Base-by-base conservation (phyloP, 2,888 invertebrate genomes). In the Ctenicera cuprea region DNA sequence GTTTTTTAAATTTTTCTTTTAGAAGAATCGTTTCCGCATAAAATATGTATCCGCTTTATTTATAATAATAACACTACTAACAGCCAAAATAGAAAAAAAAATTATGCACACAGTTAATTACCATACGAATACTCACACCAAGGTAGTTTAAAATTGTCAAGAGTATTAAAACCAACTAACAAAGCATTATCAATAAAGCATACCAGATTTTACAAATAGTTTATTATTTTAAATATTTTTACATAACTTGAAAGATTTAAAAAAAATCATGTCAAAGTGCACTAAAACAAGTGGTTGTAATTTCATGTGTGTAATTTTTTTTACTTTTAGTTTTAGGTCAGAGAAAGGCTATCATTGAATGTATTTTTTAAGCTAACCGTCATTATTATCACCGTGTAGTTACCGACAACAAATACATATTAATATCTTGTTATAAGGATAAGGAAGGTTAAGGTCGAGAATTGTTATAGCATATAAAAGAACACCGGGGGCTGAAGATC, bases 381-480 rank as follows among this genome's bases (percentile, higher is more conserved):
- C 11, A 50, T 18, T 50, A 4, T 65, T 50, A 65, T 65, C 65
- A 37, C 38, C 20, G 14, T 33, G 33, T 50, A 66, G 52, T 52
- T 63, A 73, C 57, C 33, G 57, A 73, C 26, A 38, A 33, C 54
- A 37, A 63, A 54, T 43, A 50, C 14, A 54, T 18, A 14, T 11
- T 41, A 59, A 64, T 73, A 68, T 73, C 63, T 54, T 26, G 16
- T 54, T 20, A 26, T 3, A 11, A 38, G 63, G 67, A 67, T 73
- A 73, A 33, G 9, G 38, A 16, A 41, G 73, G 73, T 73, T 67
- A 73, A 73, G 70, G 61, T 74, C 50, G 38, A 74, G 3, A 43
- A 65, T 65, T 61, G 26, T 37, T 57, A 43, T 18, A 65, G 30
- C 64, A 68, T 74, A 74, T 74, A 74, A 74, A 69, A 61, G 52